Conservation (phyloP, 2,797 vertebrate genomes). For the Enteromius treurensis region DNA sequence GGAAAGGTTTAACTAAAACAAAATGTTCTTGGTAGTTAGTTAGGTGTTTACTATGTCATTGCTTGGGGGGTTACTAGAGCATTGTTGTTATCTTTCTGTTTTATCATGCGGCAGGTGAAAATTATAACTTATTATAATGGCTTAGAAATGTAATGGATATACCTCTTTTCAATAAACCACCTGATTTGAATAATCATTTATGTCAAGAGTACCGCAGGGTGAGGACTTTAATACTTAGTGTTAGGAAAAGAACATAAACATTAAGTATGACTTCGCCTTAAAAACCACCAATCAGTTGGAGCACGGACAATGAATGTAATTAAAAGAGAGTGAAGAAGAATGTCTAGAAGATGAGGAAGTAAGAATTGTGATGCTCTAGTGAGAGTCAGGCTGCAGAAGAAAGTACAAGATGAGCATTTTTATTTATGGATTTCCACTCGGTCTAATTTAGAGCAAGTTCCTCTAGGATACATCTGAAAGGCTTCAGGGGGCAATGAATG, state of each 20-base stretch:
- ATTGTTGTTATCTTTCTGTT: background rate
- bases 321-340: slow-evolving; percentile 9
- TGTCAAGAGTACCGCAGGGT: background rate
- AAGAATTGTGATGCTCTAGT: slow-evolving; percentile 1
- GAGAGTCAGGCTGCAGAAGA: slow-evolving; percentile 1
- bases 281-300: background rate
- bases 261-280: background rate
- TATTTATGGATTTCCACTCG: slow-evolving; percentile 36
- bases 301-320: background rate
- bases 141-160: background rate
- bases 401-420: slow-evolving; percentile 29
- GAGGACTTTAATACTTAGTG: background rate
- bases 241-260: too few species aligned
- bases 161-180: background rate
- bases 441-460: slow-evolving; percentile 39
- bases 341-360: background rate
- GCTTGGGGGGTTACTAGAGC: background rate
- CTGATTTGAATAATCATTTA: background rate
- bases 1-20: background rate
- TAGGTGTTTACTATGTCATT: background rate
- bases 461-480: slow-evolving; percentile 27
- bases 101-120: background rate
- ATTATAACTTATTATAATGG: background rate
- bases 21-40: background rate
- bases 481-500: slow-evolving; percentile 27